Conservation (phyloP, 23 tunicate species). For the Corella eumyota region DNA sequence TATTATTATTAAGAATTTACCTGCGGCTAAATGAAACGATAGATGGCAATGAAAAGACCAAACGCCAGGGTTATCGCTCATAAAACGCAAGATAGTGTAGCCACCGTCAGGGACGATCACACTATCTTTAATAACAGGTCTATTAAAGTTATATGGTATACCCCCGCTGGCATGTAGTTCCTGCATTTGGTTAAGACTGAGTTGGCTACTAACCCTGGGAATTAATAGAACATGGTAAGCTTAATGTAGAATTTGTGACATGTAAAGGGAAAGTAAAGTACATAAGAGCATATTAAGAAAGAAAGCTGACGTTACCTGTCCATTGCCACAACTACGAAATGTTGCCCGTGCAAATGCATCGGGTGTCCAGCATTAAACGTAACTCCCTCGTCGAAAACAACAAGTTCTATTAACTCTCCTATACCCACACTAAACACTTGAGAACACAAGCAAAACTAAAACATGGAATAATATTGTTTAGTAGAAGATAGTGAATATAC, state of each 20-base stretch:
- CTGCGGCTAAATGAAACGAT: slow-evolving; percentile 74
- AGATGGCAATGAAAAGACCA: slow-evolving; percentile 98
- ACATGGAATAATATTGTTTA: no score
- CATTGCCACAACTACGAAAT: slow-evolving; percentile 89
- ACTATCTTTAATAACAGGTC: slow-evolving; percentile 63
- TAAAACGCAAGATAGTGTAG: slow-evolving; percentile 61
- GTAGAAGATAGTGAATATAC: no score
- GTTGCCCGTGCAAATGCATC: slow-evolving; percentile 94
- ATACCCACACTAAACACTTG: slow-evolving; percentile 36
- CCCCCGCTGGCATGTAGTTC: slow-evolving; percentile 34
- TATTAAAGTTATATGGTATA: slow-evolving; percentile 30
- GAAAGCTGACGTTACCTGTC: slow-evolving; percentile 29
- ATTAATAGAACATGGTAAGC: not conserved
- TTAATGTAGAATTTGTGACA: not conserved
- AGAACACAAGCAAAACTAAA: slow-evolving; percentile 34
- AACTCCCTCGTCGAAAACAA: slow-evolving; percentile 75
- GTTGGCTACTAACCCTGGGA: slow-evolving; percentile 22
- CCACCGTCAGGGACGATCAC: slow-evolving; percentile 96
- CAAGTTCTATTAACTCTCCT: slow-evolving; percentile 57
- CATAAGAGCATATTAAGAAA: not conserved
- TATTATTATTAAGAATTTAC: slow-evolving; percentile 14
- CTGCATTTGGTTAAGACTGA: slow-evolving; percentile 33
- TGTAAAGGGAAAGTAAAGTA: not conserved
- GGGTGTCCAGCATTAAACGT: slow-evolving; percentile 90
- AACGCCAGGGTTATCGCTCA: slow-evolving; percentile 79